Evolutionary conservation across 2,797 vertebrate genomes (phyloP).

Genomic region (Oreortyx pictus): DNA sequence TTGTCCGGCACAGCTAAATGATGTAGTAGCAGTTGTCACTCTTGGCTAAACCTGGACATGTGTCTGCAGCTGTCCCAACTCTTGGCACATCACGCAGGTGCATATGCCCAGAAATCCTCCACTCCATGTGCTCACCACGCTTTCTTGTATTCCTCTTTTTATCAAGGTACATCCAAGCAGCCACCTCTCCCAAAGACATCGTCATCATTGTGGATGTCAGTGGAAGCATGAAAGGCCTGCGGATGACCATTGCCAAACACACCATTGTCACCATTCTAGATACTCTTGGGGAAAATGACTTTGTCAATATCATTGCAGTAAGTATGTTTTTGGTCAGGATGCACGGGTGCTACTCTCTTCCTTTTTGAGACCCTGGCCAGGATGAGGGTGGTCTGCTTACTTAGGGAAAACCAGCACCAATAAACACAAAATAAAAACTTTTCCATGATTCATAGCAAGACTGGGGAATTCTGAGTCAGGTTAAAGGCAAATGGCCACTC

Average conservation of each 20-base stretch:
- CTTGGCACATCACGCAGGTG: not conserved
- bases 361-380: not conserved
- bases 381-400: not conserved
- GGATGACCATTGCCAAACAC: slow-evolving; percentile 94
- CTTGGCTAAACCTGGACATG: not conserved
- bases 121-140: rapidly evolving
- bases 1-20: not conserved
- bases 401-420: not conserved
- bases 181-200: slow-evolving; percentile 95
- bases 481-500: not conserved
- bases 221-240: slow-evolving; percentile 96
- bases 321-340: slow-evolving; percentile 33
- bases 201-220: slow-evolving; percentile 93
- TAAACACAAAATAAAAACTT: not conserved
- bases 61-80: not conserved
- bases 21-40: not conserved
- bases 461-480: not conserved
- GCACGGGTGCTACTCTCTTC: rapidly evolving
- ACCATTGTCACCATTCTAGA: slow-evolving; percentile 93
- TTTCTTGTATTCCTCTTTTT: not conserved
- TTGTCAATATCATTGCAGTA: slow-evolving; percentile 95
- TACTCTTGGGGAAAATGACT: slow-evolving; percentile 95
- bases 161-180: slow-evolving; percentile 94
- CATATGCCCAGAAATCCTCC: not conserved
- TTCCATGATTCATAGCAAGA: not conserved